phyloP scores from a whole-genome alignment of 64 coral and sea anemone genomes.

The Montipora cactus region DNA sequence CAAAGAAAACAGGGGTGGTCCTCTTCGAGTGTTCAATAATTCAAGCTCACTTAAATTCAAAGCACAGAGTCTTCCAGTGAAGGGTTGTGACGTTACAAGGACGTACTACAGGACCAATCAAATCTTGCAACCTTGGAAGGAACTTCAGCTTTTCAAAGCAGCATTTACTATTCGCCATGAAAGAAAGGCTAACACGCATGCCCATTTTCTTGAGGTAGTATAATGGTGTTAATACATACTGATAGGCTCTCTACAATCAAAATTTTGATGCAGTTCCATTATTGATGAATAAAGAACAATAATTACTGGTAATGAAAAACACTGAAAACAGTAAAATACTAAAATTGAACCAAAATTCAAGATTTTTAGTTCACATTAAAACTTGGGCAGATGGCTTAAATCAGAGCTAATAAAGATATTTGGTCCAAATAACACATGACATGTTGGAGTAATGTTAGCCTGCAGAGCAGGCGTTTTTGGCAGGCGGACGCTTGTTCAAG shows the following conservation, averaged over 20 bases:
- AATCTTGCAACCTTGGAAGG: neutral
- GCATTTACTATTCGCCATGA: neutral
- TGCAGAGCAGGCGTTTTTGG: no score
- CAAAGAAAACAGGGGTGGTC: neutral
- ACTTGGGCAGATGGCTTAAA: no score
- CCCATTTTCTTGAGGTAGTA: neutral
- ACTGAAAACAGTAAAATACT: neutral
- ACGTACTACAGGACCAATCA: neutral
- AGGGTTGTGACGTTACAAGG: neutral
- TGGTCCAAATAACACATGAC: no score
- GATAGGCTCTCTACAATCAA: no score
- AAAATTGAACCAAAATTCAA: neutral
- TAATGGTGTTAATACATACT: no score
- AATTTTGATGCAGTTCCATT: no score
- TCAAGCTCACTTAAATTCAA: neutral
- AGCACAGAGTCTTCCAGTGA: neutral
- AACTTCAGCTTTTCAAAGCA: neutral
- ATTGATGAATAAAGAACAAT: no score
- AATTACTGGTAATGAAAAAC: no score
- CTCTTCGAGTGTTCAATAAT: constrained; percentile 2
- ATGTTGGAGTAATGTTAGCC: no score
- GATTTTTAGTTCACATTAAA: no score
- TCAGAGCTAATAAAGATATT: no score
- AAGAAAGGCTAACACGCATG: neutral
- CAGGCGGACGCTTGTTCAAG: no score